Conservation (phyloP, 2,113 vertebrate species). For the Tetrax tetrax region DNA sequence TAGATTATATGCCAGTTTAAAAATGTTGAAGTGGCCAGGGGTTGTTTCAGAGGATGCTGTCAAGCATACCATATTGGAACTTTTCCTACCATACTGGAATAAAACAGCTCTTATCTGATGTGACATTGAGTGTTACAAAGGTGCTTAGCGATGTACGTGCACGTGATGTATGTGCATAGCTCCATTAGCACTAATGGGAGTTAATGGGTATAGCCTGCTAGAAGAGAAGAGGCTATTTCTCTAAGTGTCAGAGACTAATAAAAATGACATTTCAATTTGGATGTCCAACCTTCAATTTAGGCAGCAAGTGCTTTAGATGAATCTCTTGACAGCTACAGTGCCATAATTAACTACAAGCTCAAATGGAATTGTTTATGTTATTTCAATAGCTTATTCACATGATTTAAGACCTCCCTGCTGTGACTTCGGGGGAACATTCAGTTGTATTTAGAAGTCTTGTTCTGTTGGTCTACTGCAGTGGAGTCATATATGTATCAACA, state of each 20-base stretch:
- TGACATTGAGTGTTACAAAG: not conserved
- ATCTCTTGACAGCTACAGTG: constrained; percentile 32
- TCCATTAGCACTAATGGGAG: constrained; percentile 54
- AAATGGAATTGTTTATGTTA: constrained; percentile 24
- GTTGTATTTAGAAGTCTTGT: not conserved
- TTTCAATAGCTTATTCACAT: not conserved
- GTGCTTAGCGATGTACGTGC: not conserved
- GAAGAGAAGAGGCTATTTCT: constrained; percentile 21
- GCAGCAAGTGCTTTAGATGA: constrained; percentile 18
- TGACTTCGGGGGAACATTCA: not conserved
- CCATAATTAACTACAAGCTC: constrained; percentile 41
- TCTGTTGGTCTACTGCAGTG: not conserved
- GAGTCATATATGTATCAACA: not conserved
- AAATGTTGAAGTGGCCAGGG: not conserved
- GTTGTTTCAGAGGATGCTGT: not conserved
- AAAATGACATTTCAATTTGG: constrained; percentile 56
- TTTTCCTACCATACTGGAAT: not conserved
- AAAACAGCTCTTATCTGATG: not conserved
- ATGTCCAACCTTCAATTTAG: constrained; percentile 56
- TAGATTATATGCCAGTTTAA: not conserved
- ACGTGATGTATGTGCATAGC: constrained; percentile 1
- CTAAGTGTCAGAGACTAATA: constrained; percentile 40
- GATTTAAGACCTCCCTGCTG: not conserved
- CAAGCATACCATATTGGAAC: not conserved
- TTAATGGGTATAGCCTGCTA: constrained; percentile 19